Base-by-base conservation (phyloP, 2,888 invertebrate genomes). In the Eupithecia subumbrata region DNA sequence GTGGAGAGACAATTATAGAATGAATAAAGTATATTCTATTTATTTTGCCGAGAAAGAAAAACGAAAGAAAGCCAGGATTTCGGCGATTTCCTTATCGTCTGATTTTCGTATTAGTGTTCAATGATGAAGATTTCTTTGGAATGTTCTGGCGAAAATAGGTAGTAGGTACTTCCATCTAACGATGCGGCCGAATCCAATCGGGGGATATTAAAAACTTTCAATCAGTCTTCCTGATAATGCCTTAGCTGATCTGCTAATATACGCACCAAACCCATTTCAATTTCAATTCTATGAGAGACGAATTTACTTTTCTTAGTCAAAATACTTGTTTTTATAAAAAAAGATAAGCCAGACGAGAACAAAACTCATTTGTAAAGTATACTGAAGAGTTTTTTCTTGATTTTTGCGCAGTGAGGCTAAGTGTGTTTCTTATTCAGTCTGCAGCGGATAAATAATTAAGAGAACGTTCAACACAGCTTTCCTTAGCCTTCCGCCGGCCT, bases 131-230 rank as follows among this genome's bases (percentile, higher is more conserved):
- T 81, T 80, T 78, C 80, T 76, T 80, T 78, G 74, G 74, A 79
- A 80, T 78, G 69, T 76, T 79, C 67, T 73, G 76, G 56, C 34
- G 69, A 73, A 76, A 76, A 78, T 73, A 75, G 76, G 76, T 75
- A 87, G 87, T 75, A 76, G 76, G 73, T 75, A 87, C 87, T 88
- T 88, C 87, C 88, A 86, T 89, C 88, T 87, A 85, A 83, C 87
- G 86, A 87, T 91, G 89, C 84, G 90, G 91, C 90, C 90, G 90
- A 89, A 93, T 92, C 93, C 91, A 92, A 93, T 93, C 92, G 90
- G 88, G 90, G 91, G 93, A 94, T 94, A 94, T 95, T 94, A 94
- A 94, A 67, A 95, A 95, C 90, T 93, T 94, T 93, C 89, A 89
- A 88, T 88, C 89, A 88, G 87, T 66, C 34, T 48, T 88, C 84